These are phyloP conservation scores for Dicycla oo DNA, from an alignment of 2,888 invertebrate species.

Conservation along the genomic window DNA sequence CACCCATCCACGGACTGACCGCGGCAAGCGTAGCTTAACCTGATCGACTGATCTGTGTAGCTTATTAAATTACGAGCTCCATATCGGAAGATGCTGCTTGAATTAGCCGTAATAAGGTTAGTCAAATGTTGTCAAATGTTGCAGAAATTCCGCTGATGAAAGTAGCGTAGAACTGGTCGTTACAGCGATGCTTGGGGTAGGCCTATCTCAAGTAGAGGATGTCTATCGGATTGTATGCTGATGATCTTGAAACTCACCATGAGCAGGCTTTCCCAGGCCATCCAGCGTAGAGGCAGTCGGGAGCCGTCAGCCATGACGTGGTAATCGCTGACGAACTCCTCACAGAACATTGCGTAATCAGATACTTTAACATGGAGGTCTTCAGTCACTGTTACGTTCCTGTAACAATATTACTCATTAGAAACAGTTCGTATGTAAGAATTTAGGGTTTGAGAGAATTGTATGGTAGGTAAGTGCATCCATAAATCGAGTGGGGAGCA, in stretches of 20 bases:
- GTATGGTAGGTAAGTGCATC: neutral
- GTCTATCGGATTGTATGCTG: neutral
- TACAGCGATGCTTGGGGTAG: neutral
- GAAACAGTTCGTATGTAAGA: neutral
- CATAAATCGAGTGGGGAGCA: neutral
- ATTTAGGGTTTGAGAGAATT: neutral
- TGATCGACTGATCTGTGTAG: too few relatives aligned
- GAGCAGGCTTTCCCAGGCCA: constrained; percentile 97
- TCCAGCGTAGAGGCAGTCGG: constrained; percentile 97
- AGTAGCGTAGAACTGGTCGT: neutral
- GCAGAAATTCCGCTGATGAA: neutral
- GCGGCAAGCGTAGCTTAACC: too few relatives aligned
- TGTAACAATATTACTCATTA: constrained; percentile 74
- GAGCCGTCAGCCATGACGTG: constrained; percentile 95
- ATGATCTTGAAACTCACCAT: constrained; percentile 89
- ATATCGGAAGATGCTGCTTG: neutral
- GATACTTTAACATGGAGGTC: constrained; percentile 95
- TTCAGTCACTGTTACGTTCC: constrained; percentile 96
- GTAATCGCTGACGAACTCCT: constrained; percentile 95
- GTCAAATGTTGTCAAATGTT: neutral
- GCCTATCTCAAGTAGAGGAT: constrained; percentile 26
- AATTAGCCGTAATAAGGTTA: neutral
- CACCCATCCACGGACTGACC: too few relatives aligned
- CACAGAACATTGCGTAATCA: constrained; percentile 96
- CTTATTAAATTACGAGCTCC: too few relatives aligned